These are phyloP conservation scores for Tyrannus savana DNA, from an alignment of 2,113 vertebrate genomes.

Conservation along the genomic window DNA sequence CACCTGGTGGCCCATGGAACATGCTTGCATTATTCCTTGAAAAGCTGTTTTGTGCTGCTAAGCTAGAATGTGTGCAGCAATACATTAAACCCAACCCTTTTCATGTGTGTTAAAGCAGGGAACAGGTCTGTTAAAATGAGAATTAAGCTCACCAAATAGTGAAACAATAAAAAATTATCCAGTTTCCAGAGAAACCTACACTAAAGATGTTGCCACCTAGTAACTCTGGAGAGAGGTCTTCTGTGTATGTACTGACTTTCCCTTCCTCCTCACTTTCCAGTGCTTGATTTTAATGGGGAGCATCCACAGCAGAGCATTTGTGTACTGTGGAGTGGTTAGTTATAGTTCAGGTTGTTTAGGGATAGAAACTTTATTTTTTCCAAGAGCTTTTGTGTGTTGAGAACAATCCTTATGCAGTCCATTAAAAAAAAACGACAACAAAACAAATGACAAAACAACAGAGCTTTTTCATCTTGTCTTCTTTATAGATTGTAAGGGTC, in stretches of 20 bases:
- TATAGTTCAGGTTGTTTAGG: background rate
- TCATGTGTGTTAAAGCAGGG: background rate
- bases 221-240: background rate
- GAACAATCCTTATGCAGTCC: background rate
- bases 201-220: background rate
- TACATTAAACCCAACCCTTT: background rate
- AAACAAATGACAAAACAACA: background rate
- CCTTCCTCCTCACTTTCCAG: background rate
- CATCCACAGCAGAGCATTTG: background rate
- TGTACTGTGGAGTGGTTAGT: background rate
- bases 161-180: background rate
- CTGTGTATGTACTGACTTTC: background rate
- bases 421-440: background rate
- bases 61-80: rapidly evolving
- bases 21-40: rapidly evolving
- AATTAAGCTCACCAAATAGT: background rate
- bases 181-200: background rate
- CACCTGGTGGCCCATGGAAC: background rate
- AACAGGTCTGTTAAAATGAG: background rate
- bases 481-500: background rate
- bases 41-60: background rate
- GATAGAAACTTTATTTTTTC: background rate
- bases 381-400: background rate
- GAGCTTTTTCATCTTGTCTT: background rate
- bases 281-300: background rate